Percentiles rank a stretch among this genome's conserved stretches.
Conservation (phyloP, 2,888 invertebrate species). For the Crematogaster levior region DNA sequence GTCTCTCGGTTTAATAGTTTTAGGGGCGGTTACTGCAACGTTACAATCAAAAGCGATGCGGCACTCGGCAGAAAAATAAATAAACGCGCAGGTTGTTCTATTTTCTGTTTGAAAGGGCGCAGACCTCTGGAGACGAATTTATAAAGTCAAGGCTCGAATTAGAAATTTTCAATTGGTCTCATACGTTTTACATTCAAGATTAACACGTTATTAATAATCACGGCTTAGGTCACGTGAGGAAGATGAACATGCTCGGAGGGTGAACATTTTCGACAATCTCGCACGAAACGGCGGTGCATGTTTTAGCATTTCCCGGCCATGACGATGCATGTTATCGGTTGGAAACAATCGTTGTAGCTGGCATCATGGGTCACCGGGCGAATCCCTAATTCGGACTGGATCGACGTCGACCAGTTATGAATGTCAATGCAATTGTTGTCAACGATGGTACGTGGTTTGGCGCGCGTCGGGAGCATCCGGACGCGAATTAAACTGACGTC, state of each 20-base stretch:
- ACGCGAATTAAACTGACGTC: conserved; percentile 67
- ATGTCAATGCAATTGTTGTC: conserved; percentile 68
- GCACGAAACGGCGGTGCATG: neutral
- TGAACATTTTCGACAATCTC: neutral
- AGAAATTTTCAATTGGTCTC: too few relatives aligned
- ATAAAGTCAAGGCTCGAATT: neutral
- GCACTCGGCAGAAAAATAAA: neutral
- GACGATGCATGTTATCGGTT: neutral
- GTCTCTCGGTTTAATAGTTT: neutral
- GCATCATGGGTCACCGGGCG: conserved; percentile 7
- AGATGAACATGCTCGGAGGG: neutral
- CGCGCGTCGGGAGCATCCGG: conserved; percentile 36
- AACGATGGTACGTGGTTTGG: conserved; percentile 48
- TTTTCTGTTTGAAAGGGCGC: neutral
- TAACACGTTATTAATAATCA: neutral
- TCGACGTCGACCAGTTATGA: conserved; percentile 61
- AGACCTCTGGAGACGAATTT: neutral
- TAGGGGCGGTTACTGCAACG: neutral
- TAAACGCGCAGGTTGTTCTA: too few relatives aligned
- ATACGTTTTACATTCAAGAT: neutral
- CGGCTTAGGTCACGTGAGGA: neutral
- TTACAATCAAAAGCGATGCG: neutral
- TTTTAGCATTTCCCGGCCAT: neutral
- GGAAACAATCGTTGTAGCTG: conserved; percentile 40
- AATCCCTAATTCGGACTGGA: conserved; percentile 55